Evolutionary conservation across 2,113 vertebrate genomes (phyloP).

Genomic region (Malurus alboscapulatus): DNA sequence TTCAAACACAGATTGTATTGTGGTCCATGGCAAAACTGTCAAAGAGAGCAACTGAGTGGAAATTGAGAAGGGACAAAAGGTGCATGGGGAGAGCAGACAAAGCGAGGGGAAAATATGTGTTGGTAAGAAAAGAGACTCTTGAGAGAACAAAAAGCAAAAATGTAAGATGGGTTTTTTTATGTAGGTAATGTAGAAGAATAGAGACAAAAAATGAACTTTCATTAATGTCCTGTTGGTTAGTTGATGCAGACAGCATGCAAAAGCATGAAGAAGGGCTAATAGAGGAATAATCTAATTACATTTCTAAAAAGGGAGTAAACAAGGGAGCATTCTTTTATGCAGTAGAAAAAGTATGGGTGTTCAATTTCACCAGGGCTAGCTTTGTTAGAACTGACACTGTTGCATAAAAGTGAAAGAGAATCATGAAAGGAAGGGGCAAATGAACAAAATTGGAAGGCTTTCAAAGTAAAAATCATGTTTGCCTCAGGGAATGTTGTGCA

Average conservation of each 20-base stretch:
- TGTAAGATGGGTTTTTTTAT: neutral
- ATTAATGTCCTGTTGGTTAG: neutral
- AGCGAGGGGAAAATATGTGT: neutral
- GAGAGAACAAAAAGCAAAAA: neutral
- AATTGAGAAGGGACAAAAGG: neutral
- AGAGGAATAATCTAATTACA: neutral
- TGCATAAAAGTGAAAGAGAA: neutral
- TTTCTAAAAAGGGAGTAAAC: neutral
- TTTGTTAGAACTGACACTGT: neutral
- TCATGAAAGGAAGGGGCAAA: neutral
- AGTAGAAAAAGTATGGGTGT: neutral
- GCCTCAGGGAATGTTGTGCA: neutral
- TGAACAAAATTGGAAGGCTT: neutral
- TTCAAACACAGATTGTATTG: neutral
- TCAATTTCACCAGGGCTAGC: neutral
- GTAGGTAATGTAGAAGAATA: neutral
- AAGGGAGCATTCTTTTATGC: neutral
- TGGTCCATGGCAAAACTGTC: neutral
- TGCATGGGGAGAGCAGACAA: neutral
- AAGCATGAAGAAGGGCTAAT: neutral
- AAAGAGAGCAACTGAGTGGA: neutral
- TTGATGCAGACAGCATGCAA: neutral
- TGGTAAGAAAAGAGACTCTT: neutral
- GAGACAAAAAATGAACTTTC: neutral
- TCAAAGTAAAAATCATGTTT: slow-evolving; percentile 44